Percentiles rank a stretch among this genome's conserved stretches.
Evolutionary conservation across 1,140 invertebrate species (phyloP).

Genomic region (Sinonovacula constricta): DNA sequence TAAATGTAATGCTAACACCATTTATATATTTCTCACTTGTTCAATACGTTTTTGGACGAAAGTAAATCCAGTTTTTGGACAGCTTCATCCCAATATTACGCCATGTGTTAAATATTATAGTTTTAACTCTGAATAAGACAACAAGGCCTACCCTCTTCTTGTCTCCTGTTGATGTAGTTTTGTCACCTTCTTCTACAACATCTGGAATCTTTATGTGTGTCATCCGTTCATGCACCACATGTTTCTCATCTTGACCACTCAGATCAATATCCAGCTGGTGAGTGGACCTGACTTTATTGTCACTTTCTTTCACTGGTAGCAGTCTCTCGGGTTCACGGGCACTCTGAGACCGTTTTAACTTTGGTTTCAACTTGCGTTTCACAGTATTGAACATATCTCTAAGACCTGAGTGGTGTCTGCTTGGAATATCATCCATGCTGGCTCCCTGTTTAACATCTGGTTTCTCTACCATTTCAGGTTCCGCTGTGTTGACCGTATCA

Average conservation of each 20-base stretch:
- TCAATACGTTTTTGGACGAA: background rate
- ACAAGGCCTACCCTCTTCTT: background rate
- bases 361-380: constrained; percentile 40
- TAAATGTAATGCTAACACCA: background rate
- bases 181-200: background rate
- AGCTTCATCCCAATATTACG: background rate
- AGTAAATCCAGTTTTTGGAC: background rate
- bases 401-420: constrained; percentile 39
- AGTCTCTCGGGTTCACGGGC: constrained; percentile 30
- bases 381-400: constrained; percentile 41
- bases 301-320: constrained; percentile 17
- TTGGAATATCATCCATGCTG: constrained; percentile 29
- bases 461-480: background rate
- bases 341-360: constrained; percentile 47
- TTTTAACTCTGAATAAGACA: background rate
- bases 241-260: background rate
- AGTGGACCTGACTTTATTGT: background rate
- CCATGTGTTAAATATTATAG: background rate
- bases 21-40: background rate
- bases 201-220: constrained; percentile 39
- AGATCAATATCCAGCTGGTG: background rate
- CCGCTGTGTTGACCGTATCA: constrained; percentile 24
- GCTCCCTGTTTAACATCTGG: background rate
- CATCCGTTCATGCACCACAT: constrained; percentile 41
- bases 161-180: background rate